Evolutionary conservation across 1,140 invertebrate genomes (phyloP), one percentile per base, ranked within the genome.

Genomic region (Gryllus bimaculatus): DNA sequence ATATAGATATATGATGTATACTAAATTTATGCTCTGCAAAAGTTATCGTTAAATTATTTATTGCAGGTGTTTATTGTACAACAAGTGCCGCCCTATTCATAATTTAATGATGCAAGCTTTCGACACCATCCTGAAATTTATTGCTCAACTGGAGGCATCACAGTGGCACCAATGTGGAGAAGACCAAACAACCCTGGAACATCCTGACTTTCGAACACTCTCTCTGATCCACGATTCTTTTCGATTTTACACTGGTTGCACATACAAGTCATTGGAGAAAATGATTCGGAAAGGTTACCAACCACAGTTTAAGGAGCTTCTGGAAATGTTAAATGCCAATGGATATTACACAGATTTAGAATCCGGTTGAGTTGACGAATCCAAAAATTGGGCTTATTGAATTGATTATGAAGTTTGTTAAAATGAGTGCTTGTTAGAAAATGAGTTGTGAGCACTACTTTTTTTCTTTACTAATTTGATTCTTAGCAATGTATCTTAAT

Each of bases 271-370:
- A 1, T 86, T 85, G 15, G 83, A 84, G 66, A 87, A 86, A 81
- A 82, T 87, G 26, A 83, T 86, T 2, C 84, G 80, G 2, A 86
- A 83, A 75, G 87, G 87, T 7, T 88, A 87, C 79, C 85, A 87
- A 47, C 85, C 86, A 0, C 85, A 86, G 80, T 80, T 87, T 12
- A 83, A 83, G n/a, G 86, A 87, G 77, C 87, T 88, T 74, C 79
- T 87, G 10, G 84, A 86, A 75, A 83, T 85, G 75, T 83, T 88
- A 8, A 88, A 87, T 79, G 87, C 87, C 26, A 88, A 87, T 15
- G 78, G 66, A 15, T 79, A 75, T 39, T 79, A 79, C 12, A 26
- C 75, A 76, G 75, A 76, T 39, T 39, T 39, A 39, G 26, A 39
- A 39, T 39, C 26, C 26, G 26, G 26, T 39, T 39, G 5, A 39